These are phyloP conservation scores for Isurus oxyrinchus DNA, from an alignment of 2,113 vertebrate species.

Conservation along the genomic window DNA sequence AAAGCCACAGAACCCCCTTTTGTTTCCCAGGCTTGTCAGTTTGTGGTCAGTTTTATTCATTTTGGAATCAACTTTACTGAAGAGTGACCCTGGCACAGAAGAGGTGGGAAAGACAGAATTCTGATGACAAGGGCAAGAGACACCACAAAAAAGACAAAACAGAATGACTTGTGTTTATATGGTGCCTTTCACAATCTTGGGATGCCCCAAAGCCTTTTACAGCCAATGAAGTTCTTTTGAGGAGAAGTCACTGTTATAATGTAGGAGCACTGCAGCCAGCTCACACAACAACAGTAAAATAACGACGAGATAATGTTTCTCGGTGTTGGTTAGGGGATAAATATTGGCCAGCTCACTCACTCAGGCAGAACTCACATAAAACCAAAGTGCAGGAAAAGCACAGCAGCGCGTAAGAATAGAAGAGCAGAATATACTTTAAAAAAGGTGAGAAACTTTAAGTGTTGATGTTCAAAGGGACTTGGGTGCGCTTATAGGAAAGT, in stretches of 20 bases:
- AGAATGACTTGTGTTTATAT: background rate
- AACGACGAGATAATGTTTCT: background rate
- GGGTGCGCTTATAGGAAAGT: too few relatives aligned
- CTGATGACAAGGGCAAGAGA: background rate
- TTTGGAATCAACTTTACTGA: constrained; percentile 13
- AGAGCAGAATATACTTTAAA: too few relatives aligned
- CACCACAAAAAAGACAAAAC: background rate
- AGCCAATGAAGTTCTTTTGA: background rate
- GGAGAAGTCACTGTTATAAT: background rate
- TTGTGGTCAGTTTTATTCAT: background rate
- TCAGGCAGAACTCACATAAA: too few relatives aligned
- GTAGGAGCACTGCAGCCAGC: background rate
- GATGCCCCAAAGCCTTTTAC: background rate
- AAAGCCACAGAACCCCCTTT: background rate
- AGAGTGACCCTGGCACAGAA: background rate
- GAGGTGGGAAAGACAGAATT: background rate
- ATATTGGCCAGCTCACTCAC: background rate
- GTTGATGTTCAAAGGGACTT: too few relatives aligned
- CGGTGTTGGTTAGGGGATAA: background rate
- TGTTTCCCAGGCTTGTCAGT: background rate
- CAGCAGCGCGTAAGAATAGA: too few relatives aligned
- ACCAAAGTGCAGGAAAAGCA: too few relatives aligned
- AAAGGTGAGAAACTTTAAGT: too few relatives aligned
- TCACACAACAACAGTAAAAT: background rate
- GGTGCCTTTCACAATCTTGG: background rate